Conservation (phyloP, 2,888 invertebrate species). For the Arenicola marina region DNA sequence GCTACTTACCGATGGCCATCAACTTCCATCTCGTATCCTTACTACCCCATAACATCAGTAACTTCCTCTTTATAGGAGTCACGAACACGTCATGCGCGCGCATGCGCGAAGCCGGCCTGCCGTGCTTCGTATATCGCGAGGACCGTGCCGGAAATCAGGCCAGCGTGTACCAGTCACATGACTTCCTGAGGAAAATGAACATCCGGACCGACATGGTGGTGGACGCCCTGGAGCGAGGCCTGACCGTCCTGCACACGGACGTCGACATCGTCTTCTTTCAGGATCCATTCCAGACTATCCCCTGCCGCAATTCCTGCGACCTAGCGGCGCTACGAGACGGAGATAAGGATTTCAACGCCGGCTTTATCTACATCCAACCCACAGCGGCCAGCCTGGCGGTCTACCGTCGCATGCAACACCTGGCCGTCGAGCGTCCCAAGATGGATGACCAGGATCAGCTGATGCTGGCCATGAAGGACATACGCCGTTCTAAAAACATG, state of each 20-base stretch:
- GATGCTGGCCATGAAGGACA: not conserved
- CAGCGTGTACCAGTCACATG: conserved; percentile 5
- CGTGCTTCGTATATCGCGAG: conserved; percentile 3
- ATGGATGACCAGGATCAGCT: conserved; percentile 16
- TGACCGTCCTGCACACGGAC: conserved; percentile 19
- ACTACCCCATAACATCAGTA: conserved; percentile 3
- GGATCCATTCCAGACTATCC: conserved; percentile 12
- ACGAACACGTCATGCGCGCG: not conserved
- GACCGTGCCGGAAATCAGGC: not conserved
- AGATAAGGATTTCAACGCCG: conserved; percentile 8
- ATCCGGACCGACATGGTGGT: conserved; percentile 16
- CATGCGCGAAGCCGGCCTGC: not conserved
- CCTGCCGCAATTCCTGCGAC: conserved; percentile 9
- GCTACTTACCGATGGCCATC: conserved; percentile 7
- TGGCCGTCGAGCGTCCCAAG: not conserved
- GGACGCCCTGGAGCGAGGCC: conserved; percentile 13
- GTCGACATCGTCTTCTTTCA: conserved; percentile 14
- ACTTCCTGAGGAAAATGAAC: conserved; percentile 23
- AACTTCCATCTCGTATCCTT: conserved; percentile 15
- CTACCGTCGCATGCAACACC: conserved; percentile 8
- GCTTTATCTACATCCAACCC: conserved; percentile 10
- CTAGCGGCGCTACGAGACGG: conserved; percentile 3
- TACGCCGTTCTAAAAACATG: not conserved
- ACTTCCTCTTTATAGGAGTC: conserved; percentile 11
- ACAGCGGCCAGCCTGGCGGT: not conserved